Evolutionary conservation across 2,113 vertebrate genomes (phyloP).

Genomic region (Colius striatus): DNA sequence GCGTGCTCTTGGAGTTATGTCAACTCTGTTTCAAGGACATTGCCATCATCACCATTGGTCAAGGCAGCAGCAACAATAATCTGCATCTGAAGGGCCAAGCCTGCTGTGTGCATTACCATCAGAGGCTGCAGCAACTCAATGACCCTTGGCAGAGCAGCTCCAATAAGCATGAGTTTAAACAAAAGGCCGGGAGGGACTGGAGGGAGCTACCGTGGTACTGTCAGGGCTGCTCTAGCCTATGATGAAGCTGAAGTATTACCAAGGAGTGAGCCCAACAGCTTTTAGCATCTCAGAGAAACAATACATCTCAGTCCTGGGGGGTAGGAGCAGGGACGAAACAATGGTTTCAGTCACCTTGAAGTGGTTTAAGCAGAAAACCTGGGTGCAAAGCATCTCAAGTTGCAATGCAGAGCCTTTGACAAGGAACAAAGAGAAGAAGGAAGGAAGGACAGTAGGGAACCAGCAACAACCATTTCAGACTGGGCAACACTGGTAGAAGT

Average conservation of each 20-base stretch:
- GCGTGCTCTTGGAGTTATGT: background rate
- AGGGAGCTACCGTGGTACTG: background rate
- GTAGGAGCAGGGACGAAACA: background rate
- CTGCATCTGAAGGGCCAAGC: background rate
- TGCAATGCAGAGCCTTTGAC: background rate
- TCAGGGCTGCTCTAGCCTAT: background rate
- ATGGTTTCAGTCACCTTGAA: background rate
- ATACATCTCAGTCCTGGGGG: background rate
- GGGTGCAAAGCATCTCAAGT: background rate
- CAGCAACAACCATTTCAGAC: background rate
- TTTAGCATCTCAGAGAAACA: background rate
- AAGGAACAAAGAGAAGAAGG: background rate
- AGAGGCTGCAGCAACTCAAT: background rate
- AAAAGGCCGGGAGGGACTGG: background rate
- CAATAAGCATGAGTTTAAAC: background rate
- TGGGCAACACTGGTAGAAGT: background rate
- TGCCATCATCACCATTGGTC: background rate
- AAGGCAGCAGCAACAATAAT: slow-evolving; percentile 35
- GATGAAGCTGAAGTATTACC: background rate
- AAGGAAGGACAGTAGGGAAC: background rate
- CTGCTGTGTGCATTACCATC: slow-evolving; percentile 26
- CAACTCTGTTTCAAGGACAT: slow-evolving; percentile 30
- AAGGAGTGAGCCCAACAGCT: background rate
- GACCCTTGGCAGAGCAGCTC: slow-evolving; percentile 38
- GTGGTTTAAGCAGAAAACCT: background rate